Evolutionary conservation across 1,140 invertebrate genomes (phyloP).

Genomic region (Arctopsyche grandis): DNA sequence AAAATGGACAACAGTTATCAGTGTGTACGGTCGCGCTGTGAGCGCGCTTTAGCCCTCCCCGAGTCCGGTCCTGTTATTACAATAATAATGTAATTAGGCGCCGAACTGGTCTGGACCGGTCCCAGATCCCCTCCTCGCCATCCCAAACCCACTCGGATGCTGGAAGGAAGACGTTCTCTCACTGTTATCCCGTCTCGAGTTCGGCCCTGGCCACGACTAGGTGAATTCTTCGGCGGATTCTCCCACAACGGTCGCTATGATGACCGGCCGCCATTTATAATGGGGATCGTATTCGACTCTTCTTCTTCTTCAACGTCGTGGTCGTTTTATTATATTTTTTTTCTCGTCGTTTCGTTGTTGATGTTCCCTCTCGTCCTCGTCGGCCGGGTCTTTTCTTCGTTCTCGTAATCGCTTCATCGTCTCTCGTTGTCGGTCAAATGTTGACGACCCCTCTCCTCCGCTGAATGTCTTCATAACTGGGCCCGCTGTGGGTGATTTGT

Average conservation of each 20-base stretch:
- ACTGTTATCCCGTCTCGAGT: not conserved
- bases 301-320: not conserved
- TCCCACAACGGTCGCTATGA: conserved; percentile 8
- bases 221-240: not conserved
- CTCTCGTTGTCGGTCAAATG: conserved; percentile 23
- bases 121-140: conserved; percentile 1
- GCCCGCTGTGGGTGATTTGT: conserved; percentile 43
- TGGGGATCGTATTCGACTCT: conserved; percentile 15
- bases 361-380: not conserved
- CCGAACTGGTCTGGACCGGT: conserved; percentile 35
- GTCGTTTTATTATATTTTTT: not conserved
- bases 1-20: conserved; percentile 38
- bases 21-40: conserved; percentile 24
- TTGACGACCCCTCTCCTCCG: conserved; percentile 23
- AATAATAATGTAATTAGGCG: conserved; percentile 45
- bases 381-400: not conserved
- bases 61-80: conserved; percentile 41
- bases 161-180: not conserved
- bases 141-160: not conserved
- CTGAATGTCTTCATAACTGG: conserved; percentile 42
- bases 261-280: conserved; percentile 24
- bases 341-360: not conserved
- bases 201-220: conserved; percentile 3
- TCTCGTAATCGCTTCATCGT: conserved; percentile 23
- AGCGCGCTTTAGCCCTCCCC: conserved; percentile 36